phyloP scores from a whole-genome alignment of 2,888 invertebrate species.

The Hirtodrosophila trivittata region DNA sequence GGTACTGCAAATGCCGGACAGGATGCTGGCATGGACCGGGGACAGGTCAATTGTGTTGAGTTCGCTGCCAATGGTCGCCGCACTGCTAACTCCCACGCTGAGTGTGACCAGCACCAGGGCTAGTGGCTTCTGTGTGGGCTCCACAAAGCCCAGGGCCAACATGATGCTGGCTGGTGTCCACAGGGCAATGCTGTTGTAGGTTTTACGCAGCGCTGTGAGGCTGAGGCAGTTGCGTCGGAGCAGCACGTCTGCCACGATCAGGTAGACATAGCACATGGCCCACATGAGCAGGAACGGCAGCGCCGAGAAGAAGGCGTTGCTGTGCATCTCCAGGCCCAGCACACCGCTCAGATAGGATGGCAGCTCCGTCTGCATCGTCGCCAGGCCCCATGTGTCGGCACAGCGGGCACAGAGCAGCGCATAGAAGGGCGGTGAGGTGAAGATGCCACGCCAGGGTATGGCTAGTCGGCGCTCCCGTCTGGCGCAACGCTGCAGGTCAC shows the following conservation, averaged over 20 bases:
- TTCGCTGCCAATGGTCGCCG: slow-evolving; percentile 82
- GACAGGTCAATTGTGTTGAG: slow-evolving; percentile 87
- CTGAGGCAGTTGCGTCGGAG: slow-evolving; percentile 82
- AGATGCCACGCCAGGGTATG: slow-evolving; percentile 87
- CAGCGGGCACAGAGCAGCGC: slow-evolving; percentile 85
- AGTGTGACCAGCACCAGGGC: slow-evolving; percentile 85
- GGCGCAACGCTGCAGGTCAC: slow-evolving; percentile 77
- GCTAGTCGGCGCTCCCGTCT: slow-evolving; percentile 73
- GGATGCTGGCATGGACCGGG: slow-evolving; percentile 87
- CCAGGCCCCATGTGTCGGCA: slow-evolving; percentile 88
- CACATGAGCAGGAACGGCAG: slow-evolving; percentile 85
- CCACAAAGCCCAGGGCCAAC: slow-evolving; percentile 84
- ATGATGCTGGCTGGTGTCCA: slow-evolving; percentile 85
- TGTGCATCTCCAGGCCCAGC: slow-evolving; percentile 86
- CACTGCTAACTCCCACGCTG: slow-evolving; percentile 84
- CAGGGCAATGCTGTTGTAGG: slow-evolving; percentile 79
- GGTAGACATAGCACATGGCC: slow-evolving; percentile 84
- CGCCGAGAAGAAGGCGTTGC: slow-evolving; percentile 84
- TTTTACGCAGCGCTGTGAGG: slow-evolving; percentile 75
- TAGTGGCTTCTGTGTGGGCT: slow-evolving; percentile 77
- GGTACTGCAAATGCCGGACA: slow-evolving; percentile 88
- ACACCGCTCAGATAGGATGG: slow-evolving; percentile 88
- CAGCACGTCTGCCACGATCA: slow-evolving; percentile 84
- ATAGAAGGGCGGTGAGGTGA: slow-evolving; percentile 88
- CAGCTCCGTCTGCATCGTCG: slow-evolving; percentile 87